Conservation (phyloP, 2,113 vertebrate species). For the Microtus montanus region DNA sequence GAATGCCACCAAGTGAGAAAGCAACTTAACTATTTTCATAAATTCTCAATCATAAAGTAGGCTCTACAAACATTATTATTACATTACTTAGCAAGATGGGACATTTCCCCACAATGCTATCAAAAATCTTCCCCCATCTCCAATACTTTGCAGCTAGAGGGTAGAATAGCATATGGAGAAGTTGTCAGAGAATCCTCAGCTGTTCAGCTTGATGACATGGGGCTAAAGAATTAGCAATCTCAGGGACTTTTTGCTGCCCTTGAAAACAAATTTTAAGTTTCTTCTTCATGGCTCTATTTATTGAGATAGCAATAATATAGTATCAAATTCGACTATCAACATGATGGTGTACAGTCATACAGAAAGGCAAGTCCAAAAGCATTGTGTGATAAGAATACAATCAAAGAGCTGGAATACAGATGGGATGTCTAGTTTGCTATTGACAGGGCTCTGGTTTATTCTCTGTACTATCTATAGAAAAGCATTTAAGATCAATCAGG, state of each 20-base stretch:
- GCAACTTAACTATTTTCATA: not conserved
- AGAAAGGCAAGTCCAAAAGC: not conserved
- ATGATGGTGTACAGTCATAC: too few species aligned
- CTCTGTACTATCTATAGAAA: not conserved
- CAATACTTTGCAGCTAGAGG: constrained; percentile 7
- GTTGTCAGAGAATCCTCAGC: not conserved
- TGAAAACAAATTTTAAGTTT: constrained; percentile 40
- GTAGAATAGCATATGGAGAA: not conserved
- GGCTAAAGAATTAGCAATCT: not conserved
- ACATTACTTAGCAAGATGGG: constrained; percentile 12
- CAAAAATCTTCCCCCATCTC: not conserved
- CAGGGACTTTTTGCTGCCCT: constrained; percentile 5
- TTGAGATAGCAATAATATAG: not conserved
- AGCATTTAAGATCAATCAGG: not conserved
- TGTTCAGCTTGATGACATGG: not conserved
- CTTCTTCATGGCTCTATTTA: not conserved
- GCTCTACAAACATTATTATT: constrained; percentile 40
- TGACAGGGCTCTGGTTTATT: not conserved
- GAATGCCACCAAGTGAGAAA: constrained; percentile 3
- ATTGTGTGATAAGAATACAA: not conserved
- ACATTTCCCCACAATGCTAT: not conserved
- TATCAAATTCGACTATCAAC: not conserved
- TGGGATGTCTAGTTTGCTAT: not conserved
- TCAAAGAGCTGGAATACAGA: not conserved
- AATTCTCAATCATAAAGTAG: not conserved